Conservation (phyloP, 2,888 invertebrate species). For the Drosophila fulvimacula region DNA sequence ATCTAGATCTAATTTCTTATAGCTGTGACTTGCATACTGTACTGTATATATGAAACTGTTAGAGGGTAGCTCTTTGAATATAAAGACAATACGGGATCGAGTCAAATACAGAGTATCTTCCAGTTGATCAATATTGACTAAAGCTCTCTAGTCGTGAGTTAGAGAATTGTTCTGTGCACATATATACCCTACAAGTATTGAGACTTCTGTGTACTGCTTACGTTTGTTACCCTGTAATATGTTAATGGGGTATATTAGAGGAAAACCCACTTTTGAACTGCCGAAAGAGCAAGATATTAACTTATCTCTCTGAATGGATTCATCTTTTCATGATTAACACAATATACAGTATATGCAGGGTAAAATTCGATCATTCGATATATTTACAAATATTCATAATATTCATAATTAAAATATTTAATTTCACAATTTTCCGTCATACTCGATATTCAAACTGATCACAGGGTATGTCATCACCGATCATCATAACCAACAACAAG, state of each 20-base stretch:
- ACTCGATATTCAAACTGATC: neutral
- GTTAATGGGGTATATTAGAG: neutral
- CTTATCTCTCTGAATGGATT: too few relatives aligned
- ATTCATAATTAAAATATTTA: neutral
- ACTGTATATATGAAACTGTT: neutral
- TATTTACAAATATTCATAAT: too few relatives aligned
- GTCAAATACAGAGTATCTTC: neutral
- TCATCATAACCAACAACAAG: too few relatives aligned
- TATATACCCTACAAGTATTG: too few relatives aligned
- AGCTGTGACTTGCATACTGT: too few relatives aligned
- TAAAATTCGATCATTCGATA: neutral
- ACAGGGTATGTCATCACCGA: neutral
- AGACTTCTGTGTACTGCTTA: too few relatives aligned
- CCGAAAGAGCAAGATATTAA: too few relatives aligned
- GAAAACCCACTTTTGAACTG: neutral
- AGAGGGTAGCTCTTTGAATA: neutral
- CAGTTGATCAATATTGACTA: neutral
- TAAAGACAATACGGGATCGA: neutral
- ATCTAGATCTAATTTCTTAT: too few relatives aligned
- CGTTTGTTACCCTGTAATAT: neutral
- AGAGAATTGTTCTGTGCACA: too few relatives aligned
- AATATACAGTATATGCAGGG: neutral
- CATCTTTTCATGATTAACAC: rapidly evolving
- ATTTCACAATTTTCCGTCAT: neutral
- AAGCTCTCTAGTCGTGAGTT: too few relatives aligned